Evolutionary conservation across 2,797 vertebrate species (phyloP).

Genomic region (Mus caroli): DNA sequence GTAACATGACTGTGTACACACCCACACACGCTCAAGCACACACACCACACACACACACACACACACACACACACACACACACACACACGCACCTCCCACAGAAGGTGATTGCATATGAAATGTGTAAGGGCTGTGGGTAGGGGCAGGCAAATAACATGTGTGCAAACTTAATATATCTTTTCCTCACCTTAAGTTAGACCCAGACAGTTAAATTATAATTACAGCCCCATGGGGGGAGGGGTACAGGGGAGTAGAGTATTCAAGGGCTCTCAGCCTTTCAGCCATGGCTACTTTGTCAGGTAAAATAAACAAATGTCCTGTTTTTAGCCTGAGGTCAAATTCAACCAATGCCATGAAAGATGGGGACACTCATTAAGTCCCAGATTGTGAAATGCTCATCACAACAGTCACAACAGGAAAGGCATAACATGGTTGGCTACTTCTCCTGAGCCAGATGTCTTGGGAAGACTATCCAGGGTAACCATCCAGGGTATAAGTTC

Average conservation of each 20-base stretch:
- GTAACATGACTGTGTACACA: slow-evolving; percentile 80
- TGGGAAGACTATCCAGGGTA: slow-evolving; percentile 79
- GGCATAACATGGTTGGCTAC: slow-evolving; percentile 80
- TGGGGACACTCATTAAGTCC: slow-evolving; percentile 72
- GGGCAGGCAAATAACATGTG: slow-evolving; percentile 74
- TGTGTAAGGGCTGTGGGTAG: slow-evolving; percentile 70
- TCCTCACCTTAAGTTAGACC: slow-evolving; percentile 84
- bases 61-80: neutral
- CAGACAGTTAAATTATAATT: slow-evolving; percentile 87
- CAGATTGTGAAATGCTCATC: slow-evolving; percentile 65
- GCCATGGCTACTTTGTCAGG: slow-evolving; percentile 81
- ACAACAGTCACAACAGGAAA: slow-evolving; percentile 61
- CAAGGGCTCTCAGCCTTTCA: slow-evolving; percentile 53
- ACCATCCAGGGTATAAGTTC: slow-evolving; percentile 72
- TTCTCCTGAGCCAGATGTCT: slow-evolving; percentile 84
- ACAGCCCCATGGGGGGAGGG: slow-evolving; percentile 77
- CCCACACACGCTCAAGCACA: no score
- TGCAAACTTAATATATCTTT: slow-evolving; percentile 85
- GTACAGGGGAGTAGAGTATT: slow-evolving; percentile 66
- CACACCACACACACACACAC: no score
- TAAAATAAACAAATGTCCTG: slow-evolving; percentile 76
- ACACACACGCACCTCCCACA: neutral
- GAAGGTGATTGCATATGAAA: slow-evolving; percentile 75
- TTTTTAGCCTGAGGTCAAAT: slow-evolving; percentile 81
- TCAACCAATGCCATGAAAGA: slow-evolving; percentile 82